phyloP scores from a whole-genome alignment of 2,113 vertebrate genomes.

The Deroptyus accipitrinus region DNA sequence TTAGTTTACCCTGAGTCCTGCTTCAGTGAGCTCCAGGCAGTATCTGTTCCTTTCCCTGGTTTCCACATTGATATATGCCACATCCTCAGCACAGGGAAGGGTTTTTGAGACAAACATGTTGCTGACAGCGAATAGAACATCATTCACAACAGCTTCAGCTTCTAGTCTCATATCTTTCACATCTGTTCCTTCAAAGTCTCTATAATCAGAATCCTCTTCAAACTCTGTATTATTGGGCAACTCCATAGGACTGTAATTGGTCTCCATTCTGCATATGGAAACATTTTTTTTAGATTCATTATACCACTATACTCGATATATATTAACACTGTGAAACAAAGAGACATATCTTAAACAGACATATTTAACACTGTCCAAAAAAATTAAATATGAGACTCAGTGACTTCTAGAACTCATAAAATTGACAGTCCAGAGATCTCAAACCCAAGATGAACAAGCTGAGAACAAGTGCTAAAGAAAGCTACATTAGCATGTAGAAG shows the following conservation, averaged over 20 bases:
- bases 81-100: slow-evolving; percentile 83
- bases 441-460: background rate
- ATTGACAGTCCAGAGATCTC: background rate
- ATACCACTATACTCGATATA: background rate
- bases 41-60: slow-evolving; percentile 89
- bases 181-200: slow-evolving; percentile 79
- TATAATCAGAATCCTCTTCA: slow-evolving; percentile 79
- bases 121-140: slow-evolving; percentile 92
- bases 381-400: background rate
- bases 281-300: background rate
- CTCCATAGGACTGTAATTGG: slow-evolving; percentile 85
- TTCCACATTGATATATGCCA: slow-evolving; percentile 95
- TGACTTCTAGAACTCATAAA: background rate
- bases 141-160: slow-evolving; percentile 92
- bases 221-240: slow-evolving; percentile 69
- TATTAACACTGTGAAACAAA: background rate
- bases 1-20: slow-evolving; percentile 87
- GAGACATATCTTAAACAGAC: background rate
- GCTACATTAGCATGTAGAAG: background rate
- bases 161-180: slow-evolving; percentile 96
- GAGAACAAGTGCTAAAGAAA: background rate
- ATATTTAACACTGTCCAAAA: background rate
- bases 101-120: slow-evolving; percentile 92
- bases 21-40: slow-evolving; percentile 94
- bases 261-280: slow-evolving; percentile 83